phyloP scores from a whole-genome alignment of 2,888 invertebrate genomes.

The Trisateles emortualis region DNA sequence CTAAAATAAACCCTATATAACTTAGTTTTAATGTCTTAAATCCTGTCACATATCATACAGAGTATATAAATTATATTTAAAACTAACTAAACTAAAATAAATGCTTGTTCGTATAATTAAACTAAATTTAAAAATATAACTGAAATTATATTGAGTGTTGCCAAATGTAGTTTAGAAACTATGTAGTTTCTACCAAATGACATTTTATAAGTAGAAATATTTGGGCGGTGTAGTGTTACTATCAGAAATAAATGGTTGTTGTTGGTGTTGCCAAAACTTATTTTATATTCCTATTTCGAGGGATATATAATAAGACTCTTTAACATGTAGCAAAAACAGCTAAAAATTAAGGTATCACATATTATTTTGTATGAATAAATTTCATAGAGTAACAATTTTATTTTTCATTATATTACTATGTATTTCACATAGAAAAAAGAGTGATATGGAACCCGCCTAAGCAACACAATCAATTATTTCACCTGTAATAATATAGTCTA shows the following conservation, averaged over 20 bases:
- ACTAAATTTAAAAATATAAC: constrained; percentile 15
- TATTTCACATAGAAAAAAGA: no score
- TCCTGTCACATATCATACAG: constrained; percentile 38
- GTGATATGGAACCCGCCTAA: not conserved
- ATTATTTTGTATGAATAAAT: no score
- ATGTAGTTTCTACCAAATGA: constrained; percentile 11
- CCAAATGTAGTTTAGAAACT: no score
- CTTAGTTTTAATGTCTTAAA: constrained; percentile 12
- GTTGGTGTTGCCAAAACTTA: not conserved
- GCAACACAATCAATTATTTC: constrained; percentile 6
- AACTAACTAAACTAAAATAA: constrained; percentile 49
- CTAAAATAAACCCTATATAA: constrained; percentile 7
- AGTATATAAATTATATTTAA: constrained; percentile 47
- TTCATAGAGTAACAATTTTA: no score
- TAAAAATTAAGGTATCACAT: no score
- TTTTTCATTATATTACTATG: no score
- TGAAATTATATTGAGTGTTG: constrained; percentile 14
- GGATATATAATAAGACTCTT: no score
- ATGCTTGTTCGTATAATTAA: constrained; percentile 40
- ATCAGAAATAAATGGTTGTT: not conserved
- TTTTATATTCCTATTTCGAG: not conserved
- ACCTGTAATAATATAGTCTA: constrained; percentile 19
- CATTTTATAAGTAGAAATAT: constrained; percentile 12
- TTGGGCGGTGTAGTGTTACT: constrained; percentile 6
- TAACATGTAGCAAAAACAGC: no score